Conservation (phyloP, 1,140 invertebrate genomes). For the Oreohelix idahoensis region DNA sequence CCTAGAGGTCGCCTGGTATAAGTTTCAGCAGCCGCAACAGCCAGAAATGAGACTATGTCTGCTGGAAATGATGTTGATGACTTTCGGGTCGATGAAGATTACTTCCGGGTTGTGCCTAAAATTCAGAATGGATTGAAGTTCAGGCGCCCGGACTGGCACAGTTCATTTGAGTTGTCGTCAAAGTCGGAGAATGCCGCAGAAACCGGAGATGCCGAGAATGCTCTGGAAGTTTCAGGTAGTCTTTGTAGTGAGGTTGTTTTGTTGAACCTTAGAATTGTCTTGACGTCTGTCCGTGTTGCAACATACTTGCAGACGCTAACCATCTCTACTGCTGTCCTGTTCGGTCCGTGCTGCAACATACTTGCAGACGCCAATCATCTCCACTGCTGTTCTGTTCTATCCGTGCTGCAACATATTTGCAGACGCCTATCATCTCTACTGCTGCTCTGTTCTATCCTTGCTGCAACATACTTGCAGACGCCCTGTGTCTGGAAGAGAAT, state of each 20-base stretch:
- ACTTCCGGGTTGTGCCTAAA: slow-evolving; percentile 35
- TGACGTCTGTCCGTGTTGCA: neutral
- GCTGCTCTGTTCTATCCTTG: too few species aligned
- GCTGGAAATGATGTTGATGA: neutral
- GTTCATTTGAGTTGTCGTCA: neutral
- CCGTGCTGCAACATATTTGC: too few species aligned
- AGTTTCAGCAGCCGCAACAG: neutral
- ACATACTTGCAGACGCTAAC: too few species aligned
- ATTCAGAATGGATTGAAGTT: neutral
- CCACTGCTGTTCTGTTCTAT: too few species aligned
- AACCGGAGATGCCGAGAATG: neutral
- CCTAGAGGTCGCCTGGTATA: too few species aligned
- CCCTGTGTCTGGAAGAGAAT: too few species aligned
- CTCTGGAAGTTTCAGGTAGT: neutral
- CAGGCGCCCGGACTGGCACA: neutral
- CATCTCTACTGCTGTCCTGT: too few species aligned
- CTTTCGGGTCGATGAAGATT: slow-evolving; percentile 31
- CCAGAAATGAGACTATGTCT: neutral
- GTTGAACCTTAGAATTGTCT: neutral
- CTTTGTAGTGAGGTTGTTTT: neutral
- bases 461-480: too few species aligned
- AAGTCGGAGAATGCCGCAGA: neutral
- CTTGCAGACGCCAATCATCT: too few species aligned
- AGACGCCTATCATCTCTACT: too few species aligned
- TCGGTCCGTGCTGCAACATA: too few species aligned